These are phyloP conservation scores for Watersipora subatra DNA, from an alignment of 1,140 invertebrate species.

Conservation along the genomic window DNA sequence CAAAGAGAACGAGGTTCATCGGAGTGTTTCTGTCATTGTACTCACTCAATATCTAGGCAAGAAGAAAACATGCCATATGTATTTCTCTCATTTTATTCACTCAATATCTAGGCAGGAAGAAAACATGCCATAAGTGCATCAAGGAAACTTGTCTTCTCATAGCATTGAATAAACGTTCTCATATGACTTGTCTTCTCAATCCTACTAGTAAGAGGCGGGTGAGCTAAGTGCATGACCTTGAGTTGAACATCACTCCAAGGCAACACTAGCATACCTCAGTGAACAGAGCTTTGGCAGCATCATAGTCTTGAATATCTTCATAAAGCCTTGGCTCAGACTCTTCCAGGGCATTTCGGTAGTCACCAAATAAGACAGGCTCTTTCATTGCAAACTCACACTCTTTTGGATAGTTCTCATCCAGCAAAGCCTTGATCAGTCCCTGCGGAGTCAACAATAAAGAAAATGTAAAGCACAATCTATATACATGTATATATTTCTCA, in stretches of 20 bases:
- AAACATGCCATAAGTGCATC: too few species aligned
- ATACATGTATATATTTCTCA: slow-evolving; percentile 1
- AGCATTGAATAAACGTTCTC: too few species aligned
- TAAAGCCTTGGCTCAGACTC: slow-evolving; percentile 64
- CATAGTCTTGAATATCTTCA: slow-evolving; percentile 76
- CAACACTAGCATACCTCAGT: too few species aligned
- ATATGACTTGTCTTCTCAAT: too few species aligned
- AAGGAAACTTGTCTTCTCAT: too few species aligned
- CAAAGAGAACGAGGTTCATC: slow-evolving; percentile 69
- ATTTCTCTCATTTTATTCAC: too few species aligned
- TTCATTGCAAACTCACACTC: slow-evolving; percentile 51
- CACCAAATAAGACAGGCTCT: slow-evolving; percentile 71
- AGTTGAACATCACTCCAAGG: too few species aligned
- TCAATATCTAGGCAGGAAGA: too few species aligned
- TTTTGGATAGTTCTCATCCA: slow-evolving; percentile 32
- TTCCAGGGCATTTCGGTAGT: slow-evolving; percentile 67
- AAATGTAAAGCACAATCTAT: background rate
- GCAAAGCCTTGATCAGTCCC: slow-evolving; percentile 21
- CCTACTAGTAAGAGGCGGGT: too few species aligned
- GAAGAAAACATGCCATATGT: slow-evolving; percentile 16
- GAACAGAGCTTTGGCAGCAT: slow-evolving; percentile 66
- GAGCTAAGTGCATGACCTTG: too few species aligned
- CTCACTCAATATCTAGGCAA: slow-evolving; percentile 67
- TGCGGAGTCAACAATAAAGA: slow-evolving; percentile 10
- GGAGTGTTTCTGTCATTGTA: slow-evolving; percentile 55